Base-by-base conservation (phyloP, 2,113 vertebrate genomes). In the Cardinalis cardinalis region DNA sequence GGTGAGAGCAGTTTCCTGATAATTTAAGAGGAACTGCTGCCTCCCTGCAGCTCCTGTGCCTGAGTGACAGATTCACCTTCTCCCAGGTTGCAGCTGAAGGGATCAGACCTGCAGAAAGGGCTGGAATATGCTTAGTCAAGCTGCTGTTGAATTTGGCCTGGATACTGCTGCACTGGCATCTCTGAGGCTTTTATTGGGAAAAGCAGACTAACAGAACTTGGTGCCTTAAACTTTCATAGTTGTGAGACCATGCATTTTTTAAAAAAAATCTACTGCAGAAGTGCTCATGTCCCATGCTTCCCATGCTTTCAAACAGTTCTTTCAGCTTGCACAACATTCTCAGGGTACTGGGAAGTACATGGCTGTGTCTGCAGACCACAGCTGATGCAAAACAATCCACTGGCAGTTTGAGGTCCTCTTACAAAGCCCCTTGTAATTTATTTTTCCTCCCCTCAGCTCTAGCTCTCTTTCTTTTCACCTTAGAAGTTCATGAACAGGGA, bases 111-210 rank as follows among this genome's bases (percentile, higher is more conserved):
- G 46, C 71, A 93, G 84, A 41, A 68, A 84, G 31, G 58, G 34
- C 38, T 81, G 55, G 65, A 93, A 94, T 91, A 61, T 81, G 48
- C 68, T 88, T 85, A 64, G 55, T 36, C 51, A 87, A 51, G 36
- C 77, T 93, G 36, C 84, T 91, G 58, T 94, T 92, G 79, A 49
- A 75, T 64, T 94, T 92, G 94, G 65, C 89, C 90, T 28, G 2
- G 14, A n/a, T 60, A 59, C 61, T 76, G 76, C 87, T 84, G 32
- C 51, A 63, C 23, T 86, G 52, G 69, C 69, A 32, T 79, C 89
- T 94, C 64, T 93, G 60, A 81, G 65, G 41, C 43, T 79, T 90
- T 87, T 87, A 43, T 2, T 77, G 82, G 77, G 49, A 52, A 92
- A 95, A 72, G 53, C 43, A 70, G 55, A 24, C 59, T 82, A 71